These are phyloP conservation scores for Leptodirus hochenwartii DNA, from an alignment of 2,888 invertebrate species.

Conservation along the genomic window DNA sequence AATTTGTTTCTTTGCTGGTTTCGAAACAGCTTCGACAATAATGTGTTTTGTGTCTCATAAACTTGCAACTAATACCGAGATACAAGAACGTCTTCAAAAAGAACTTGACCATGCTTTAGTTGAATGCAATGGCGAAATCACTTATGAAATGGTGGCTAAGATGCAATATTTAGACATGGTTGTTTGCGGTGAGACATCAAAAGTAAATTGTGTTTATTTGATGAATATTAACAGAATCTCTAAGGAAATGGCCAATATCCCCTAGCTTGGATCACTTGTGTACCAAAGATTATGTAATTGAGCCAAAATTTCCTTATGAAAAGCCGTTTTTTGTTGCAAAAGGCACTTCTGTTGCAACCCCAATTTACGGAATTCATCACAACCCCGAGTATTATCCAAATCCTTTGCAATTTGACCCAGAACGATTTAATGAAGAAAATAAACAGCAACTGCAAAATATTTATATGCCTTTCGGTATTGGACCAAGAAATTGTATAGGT, in stretches of 20 bases:
- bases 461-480: conserved; percentile 5
- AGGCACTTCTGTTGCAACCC: conserved; percentile 1
- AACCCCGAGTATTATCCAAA: conserved; percentile 2
- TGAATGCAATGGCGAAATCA: conserved; percentile 11
- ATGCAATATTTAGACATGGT: conserved; percentile 18
- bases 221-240: too few relatives aligned
- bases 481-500: conserved; percentile 6
- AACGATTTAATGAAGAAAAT: conserved; percentile 3
- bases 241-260: conserved; percentile 12
- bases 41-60: conserved; percentile 13
- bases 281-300: conserved; percentile 1
- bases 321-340: background rate
- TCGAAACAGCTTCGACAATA: conserved; percentile 13
- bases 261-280: background rate
- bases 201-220: too few relatives aligned
- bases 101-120: conserved; percentile 14
- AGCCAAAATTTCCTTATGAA: background rate
- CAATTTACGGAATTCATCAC: conserved; percentile 1
- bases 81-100: conserved; percentile 12
- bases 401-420: conserved; percentile 6
- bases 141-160: conserved; percentile 14
- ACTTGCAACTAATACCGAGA: conserved; percentile 14
- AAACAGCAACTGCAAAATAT: background rate
- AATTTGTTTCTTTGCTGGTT: conserved; percentile 16
- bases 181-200: conserved; percentile 9